These are phyloP conservation scores for Indicator maculatus DNA, from an alignment of 2,113 vertebrate species.

Conservation along the genomic window DNA sequence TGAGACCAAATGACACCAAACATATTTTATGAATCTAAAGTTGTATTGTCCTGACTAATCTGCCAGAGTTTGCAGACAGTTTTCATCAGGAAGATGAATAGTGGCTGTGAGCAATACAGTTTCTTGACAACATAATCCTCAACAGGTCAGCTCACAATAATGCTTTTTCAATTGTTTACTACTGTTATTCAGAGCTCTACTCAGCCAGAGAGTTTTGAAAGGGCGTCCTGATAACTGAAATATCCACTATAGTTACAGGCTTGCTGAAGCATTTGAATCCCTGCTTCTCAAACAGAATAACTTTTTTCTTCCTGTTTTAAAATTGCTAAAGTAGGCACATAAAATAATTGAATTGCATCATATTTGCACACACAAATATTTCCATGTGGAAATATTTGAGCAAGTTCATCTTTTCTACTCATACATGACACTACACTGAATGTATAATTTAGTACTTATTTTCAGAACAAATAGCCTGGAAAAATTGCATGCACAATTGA, in stretches of 20 bases:
- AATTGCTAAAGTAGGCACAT: not conserved
- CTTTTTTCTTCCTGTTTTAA: not conserved
- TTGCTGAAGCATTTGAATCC: not conserved
- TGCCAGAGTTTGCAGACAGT: not conserved
- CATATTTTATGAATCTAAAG: too few relatives aligned
- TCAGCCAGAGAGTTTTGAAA: not conserved
- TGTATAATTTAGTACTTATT: constrained; percentile 77
- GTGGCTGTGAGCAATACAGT: not conserved
- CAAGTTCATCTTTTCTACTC: constrained; percentile 56
- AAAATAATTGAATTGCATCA: constrained; percentile 5
- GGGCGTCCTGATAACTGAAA: not conserved
- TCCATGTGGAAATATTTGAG: constrained; percentile 67
- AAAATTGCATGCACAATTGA: constrained; percentile 77
- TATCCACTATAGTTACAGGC: rapidly evolving
- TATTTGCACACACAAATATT: constrained; percentile 70
- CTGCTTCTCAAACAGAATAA: not conserved
- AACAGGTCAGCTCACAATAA: not conserved
- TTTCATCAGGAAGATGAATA: not conserved
- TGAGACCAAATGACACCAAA: not conserved
- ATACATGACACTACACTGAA: constrained; percentile 48
- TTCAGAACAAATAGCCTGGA: constrained; percentile 78
- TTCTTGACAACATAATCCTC: not conserved
- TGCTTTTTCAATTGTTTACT: not conserved
- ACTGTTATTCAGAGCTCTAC: not conserved
- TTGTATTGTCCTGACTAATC: not conserved